Percentiles rank a stretch among this genome's conserved stretches.
These are phyloP conservation scores for Notothenia rossii DNA, from an alignment of 2,113 vertebrate species.

Conservation along the genomic window DNA sequence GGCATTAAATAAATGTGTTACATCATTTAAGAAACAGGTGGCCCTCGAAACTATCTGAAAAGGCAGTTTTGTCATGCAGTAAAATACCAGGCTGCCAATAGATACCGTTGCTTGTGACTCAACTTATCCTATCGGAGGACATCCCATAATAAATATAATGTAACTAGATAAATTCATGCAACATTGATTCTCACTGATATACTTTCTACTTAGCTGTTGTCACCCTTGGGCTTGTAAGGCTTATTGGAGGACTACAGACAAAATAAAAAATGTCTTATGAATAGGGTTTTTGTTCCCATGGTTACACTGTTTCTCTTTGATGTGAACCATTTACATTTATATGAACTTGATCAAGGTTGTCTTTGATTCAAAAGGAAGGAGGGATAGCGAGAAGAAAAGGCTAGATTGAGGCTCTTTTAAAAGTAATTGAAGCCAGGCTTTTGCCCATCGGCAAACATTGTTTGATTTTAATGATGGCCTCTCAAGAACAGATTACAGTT, in stretches of 20 bases:
- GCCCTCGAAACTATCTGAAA: too few relatives aligned
- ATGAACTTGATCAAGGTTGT: slow-evolving; percentile 48
- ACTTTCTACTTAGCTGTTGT: slow-evolving; percentile 11
- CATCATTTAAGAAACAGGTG: too few relatives aligned
- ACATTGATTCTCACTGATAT: slow-evolving; percentile 12
- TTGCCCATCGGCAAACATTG: slow-evolving; percentile 40
- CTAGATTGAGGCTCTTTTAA: slow-evolving; percentile 26
- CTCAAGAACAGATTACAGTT: slow-evolving; percentile 52
- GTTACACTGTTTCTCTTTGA: slow-evolving; percentile 31
- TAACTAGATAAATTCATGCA: slow-evolving; percentile 10
- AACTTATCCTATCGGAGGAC: not conserved
- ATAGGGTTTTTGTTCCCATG: slow-evolving; percentile 25
- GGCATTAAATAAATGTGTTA: too few relatives aligned
- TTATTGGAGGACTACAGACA: slow-evolving; percentile 16
- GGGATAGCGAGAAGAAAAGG: slow-evolving; percentile 3
- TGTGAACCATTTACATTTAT: slow-evolving; percentile 41
- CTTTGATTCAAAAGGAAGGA: slow-evolving; percentile 46
- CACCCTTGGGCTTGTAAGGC: not conserved
- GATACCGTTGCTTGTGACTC: not conserved
- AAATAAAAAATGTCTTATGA: slow-evolving; percentile 14
- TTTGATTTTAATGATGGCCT: slow-evolving; percentile 53
- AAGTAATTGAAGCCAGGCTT: slow-evolving; percentile 31
- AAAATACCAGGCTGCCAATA: not conserved
- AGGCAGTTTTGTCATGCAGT: too few relatives aligned
- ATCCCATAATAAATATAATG: not conserved